Evolutionary conservation across 2,797 vertebrate genomes (phyloP).

Genomic region (Helicolenus hilgendorfi): DNA sequence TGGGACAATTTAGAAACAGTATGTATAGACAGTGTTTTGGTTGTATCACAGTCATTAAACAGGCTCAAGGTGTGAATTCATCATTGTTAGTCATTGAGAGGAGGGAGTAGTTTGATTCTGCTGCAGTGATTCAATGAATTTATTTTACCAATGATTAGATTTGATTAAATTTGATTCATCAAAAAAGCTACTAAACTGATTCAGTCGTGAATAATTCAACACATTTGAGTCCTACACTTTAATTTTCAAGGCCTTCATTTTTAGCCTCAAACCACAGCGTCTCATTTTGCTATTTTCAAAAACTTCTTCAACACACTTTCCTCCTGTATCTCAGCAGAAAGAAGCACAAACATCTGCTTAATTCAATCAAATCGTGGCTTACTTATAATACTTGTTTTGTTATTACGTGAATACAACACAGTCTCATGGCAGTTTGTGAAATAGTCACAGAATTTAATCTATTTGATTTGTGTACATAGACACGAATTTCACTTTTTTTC

Average conservation of each 20-base stretch:
- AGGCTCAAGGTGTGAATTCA: constrained; percentile 13
- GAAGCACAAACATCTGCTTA: background rate
- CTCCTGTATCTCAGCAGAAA: background rate
- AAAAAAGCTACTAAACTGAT: background rate
- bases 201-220: background rate
- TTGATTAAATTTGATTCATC: background rate
- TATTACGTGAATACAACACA: no score
- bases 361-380: background rate
- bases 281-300: background rate
- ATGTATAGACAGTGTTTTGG: background rate
- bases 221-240: background rate
- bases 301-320: constrained; percentile 4
- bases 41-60: background rate
- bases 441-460: no score
- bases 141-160: background rate
- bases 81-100: constrained; percentile 13
- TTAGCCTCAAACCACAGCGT: background rate
- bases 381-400: no score
- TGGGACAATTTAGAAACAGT: constrained; percentile 32
- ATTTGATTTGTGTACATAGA: no score
- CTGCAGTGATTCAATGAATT: background rate
- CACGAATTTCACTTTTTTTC: no score
- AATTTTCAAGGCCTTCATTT: background rate
- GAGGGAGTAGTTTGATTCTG: background rate
- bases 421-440: no score